Conservation (phyloP, 1,140 invertebrate species). For the Hycleus cichorii region DNA sequence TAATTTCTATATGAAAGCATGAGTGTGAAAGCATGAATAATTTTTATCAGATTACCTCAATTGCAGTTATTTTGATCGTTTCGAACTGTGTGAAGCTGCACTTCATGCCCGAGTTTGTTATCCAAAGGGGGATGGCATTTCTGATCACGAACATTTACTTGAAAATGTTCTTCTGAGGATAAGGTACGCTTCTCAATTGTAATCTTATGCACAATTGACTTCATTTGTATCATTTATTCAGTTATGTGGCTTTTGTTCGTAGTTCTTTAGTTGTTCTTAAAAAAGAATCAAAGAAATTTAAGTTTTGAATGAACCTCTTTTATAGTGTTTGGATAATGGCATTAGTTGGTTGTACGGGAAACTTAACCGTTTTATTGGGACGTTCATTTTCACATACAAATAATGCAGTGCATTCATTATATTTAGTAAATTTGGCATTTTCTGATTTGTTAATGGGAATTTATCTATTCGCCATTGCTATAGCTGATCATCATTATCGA, state of each 20-base stretch:
- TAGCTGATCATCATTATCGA: constrained; percentile 52
- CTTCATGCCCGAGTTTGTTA: constrained; percentile 50
- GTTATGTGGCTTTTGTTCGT: not conserved
- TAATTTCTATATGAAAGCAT: not conserved
- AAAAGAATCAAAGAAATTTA: not conserved
- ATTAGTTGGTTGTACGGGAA: constrained; percentile 53
- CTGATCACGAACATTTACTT: constrained; percentile 51
- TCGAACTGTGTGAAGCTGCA: constrained; percentile 53
- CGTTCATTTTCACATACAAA: constrained; percentile 43
- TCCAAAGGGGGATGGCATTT: constrained; percentile 57
- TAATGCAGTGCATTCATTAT: constrained; percentile 52
- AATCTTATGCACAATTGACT: no score
- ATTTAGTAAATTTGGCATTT: constrained; percentile 56
- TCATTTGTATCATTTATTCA: not conserved
- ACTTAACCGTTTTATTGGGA: constrained; percentile 56
- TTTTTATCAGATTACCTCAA: not conserved
- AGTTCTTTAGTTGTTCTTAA: not conserved
- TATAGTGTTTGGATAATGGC: constrained; percentile 61
- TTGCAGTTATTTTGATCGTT: constrained; percentile 55
- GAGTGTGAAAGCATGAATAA: no score
- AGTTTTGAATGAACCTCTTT: constrained; percentile 1
- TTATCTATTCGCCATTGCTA: constrained; percentile 58
- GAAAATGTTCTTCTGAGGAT: constrained; percentile 50
- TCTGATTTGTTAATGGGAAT: constrained; percentile 66
- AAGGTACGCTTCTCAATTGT: constrained; percentile 38